These are phyloP conservation scores for Tenodera sinensis DNA, from an alignment of 2,888 invertebrate genomes.

Conservation along the genomic window DNA sequence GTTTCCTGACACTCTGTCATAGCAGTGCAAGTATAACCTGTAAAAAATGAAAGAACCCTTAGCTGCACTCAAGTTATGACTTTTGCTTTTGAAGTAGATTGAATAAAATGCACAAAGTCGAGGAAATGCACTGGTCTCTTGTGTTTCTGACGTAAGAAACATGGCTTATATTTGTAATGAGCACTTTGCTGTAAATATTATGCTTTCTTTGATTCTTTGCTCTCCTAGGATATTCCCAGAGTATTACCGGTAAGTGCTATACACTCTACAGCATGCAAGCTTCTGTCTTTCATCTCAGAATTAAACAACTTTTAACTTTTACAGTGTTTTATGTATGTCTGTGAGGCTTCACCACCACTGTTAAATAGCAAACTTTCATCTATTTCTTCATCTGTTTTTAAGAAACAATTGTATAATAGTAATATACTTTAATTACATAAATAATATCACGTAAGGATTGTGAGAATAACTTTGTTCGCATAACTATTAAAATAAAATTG, in stretches of 20 bases:
- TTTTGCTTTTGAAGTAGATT: neutral
- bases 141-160: neutral
- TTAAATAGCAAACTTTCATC: no score
- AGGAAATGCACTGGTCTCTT: neutral
- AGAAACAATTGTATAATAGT: no score
- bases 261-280: conserved; percentile 6
- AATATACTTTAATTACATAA: no score
- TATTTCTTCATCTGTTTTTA: no score
- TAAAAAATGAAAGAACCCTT: neutral
- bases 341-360: no score
- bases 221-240: conserved; percentile 51
- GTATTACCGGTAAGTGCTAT: conserved; percentile 49
- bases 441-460: no score
- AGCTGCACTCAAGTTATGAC: neutral
- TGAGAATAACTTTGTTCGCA: no score
- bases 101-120: neutral
- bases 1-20: neutral
- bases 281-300: neutral
- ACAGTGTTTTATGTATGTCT: no score
- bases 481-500: no score
- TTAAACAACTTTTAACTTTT: no score
- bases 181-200: conserved; percentile 19
- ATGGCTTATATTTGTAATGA: neutral
- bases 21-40: neutral
- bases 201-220: conserved; percentile 33